A percentile compares a stretch with the other conserved stretches of the same genome.
Conservation (phyloP, 1,140 invertebrate genomes). For the Zelostemma sp. region DNA sequence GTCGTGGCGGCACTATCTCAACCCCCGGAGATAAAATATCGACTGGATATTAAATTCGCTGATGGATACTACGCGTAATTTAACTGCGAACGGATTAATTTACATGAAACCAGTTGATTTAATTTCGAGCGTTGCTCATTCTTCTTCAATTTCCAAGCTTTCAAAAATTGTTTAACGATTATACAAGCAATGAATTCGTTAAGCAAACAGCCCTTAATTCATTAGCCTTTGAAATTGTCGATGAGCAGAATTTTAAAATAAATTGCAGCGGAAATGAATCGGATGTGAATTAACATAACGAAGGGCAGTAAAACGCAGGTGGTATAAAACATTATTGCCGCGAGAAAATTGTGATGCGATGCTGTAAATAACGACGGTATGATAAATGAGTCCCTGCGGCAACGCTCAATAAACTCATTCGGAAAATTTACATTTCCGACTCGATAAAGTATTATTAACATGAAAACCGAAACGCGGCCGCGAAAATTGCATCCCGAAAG, state of each 20-base stretch:
- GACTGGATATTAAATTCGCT: slow-evolving; percentile 24
- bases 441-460: neutral
- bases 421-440: neutral
- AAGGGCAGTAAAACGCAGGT: neutral
- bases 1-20: slow-evolving; percentile 9
- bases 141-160: too few species aligned
- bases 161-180: too few species aligned
- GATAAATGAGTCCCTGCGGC: neutral
- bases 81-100: slow-evolving; percentile 6
- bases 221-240: too few species aligned
- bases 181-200: too few species aligned
- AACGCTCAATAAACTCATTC: neutral
- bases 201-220: too few species aligned
- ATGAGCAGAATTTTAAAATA: too few species aligned
- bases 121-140: too few species aligned
- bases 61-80: slow-evolving; percentile 15
- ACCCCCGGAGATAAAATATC: slow-evolving; percentile 19
- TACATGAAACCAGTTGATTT: slow-evolving; percentile 1
- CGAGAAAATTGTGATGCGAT: neutral
- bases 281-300: neutral
- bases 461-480: neutral
- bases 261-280: neutral
- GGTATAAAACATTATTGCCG: neutral
- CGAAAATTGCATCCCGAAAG: neutral
- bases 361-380: neutral